These are phyloP conservation scores for Actinostola sp. DNA, from an alignment of 92 coral and sea anemone genomes.

Conservation along the genomic window DNA sequence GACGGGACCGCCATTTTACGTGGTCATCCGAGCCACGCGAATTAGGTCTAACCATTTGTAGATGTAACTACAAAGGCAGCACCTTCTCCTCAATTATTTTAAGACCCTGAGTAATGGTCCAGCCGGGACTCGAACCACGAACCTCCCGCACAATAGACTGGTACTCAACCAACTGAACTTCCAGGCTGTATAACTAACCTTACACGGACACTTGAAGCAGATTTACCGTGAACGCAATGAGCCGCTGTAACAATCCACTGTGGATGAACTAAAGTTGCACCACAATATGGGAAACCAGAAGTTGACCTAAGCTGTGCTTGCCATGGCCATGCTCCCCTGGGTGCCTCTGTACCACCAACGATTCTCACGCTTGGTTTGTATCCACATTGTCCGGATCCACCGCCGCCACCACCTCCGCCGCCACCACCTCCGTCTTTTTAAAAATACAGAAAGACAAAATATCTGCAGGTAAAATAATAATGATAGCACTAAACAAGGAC, in stretches of 20 bases:
- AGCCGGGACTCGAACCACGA: too few relatives aligned
- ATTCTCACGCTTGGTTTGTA: constrained; percentile 47
- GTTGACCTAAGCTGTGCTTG: constrained; percentile 42
- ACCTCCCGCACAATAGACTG: too few relatives aligned
- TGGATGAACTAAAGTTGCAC: constrained; percentile 55
- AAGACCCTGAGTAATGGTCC: too few relatives aligned
- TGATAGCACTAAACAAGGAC: too few relatives aligned
- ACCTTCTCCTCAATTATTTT: too few relatives aligned
- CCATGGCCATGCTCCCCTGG: constrained; percentile 67
- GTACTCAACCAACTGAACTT: too few relatives aligned
- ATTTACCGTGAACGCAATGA: constrained; percentile 43
- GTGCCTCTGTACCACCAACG: constrained; percentile 67
- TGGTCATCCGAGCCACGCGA: too few relatives aligned
- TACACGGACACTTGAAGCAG: constrained; percentile 24
- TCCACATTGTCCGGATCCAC: constrained; percentile 46
- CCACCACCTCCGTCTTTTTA: constrained; percentile 13
- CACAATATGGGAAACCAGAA: constrained; percentile 46
- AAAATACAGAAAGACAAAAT: too few relatives aligned
- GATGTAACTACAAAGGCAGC: too few relatives aligned
- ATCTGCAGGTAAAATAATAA: too few relatives aligned
- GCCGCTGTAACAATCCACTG: constrained; percentile 68
- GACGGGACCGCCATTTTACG: too few relatives aligned
- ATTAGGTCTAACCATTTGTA: too few relatives aligned
- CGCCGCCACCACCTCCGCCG: constrained; percentile 21
- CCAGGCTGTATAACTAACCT: constrained; percentile 35